Conservation (phyloP, 2,797 vertebrate species). For the Eidolon dupreanum region DNA sequence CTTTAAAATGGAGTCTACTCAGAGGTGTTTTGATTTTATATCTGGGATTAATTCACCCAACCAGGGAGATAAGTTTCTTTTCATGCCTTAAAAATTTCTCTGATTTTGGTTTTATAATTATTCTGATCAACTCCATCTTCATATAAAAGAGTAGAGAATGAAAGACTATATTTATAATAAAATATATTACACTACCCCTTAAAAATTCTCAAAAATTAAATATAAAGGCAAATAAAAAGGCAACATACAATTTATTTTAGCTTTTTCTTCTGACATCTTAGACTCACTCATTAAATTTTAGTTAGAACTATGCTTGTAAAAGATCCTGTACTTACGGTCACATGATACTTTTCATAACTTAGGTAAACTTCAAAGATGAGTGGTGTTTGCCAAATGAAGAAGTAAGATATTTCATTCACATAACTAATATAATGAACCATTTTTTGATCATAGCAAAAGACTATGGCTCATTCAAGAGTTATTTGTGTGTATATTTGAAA, state of each 20-base stretch:
- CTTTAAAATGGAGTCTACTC: neutral
- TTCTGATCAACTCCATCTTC: neutral
- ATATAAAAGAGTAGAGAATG: neutral
- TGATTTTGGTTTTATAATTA: neutral
- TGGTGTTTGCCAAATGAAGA: neutral
- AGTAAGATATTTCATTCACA: neutral
- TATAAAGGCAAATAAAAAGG: neutral
- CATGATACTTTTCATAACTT: neutral
- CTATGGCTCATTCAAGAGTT: neutral
- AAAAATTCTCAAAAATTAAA: neutral
- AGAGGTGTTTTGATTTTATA: neutral
- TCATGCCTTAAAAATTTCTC: neutral
- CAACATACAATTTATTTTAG: neutral
- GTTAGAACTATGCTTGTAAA: constrained; percentile 2
- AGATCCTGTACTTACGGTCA: neutral
- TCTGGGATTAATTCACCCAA: neutral
- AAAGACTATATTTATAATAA: neutral
- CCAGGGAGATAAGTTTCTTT: neutral
- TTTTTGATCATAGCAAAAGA: neutral
- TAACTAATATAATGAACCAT: neutral
- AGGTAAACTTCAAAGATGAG: neutral
- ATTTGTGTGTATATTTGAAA: neutral
- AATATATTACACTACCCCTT: neutral
- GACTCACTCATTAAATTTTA: neutral
- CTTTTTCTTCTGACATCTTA: neutral